Evolutionary conservation across 2,797 vertebrate species (phyloP).

Genomic region (Macrochelys suwanniensis): DNA sequence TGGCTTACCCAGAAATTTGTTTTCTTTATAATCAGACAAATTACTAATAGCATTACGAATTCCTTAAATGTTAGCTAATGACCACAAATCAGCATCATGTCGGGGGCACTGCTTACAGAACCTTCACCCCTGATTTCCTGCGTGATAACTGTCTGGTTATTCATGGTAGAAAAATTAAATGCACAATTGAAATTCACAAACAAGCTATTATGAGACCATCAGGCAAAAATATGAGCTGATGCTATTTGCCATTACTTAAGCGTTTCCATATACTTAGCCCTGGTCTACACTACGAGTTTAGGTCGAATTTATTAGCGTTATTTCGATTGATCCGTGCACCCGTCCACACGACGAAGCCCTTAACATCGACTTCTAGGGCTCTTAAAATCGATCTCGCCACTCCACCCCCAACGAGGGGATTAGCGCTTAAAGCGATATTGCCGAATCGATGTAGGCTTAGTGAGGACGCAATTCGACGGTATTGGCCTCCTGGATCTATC

Average conservation of each 20-base stretch:
- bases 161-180: constrained; percentile 49
- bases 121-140: constrained; percentile 20
- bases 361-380: no score
- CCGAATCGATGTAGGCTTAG: no score
- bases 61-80: constrained; percentile 62
- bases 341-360: no score
- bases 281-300: no score
- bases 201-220: constrained; percentile 50
- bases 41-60: constrained; percentile 61
- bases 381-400: no score
- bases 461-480: no score
- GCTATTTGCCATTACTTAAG: constrained; percentile 16
- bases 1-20: constrained; percentile 29
- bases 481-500: no score
- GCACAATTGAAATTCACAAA: constrained; percentile 43
- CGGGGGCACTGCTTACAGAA: neutral
- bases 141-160: constrained; percentile 60
- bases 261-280: constrained; percentile 48
- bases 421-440: no score
- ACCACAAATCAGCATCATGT: constrained; percentile 32
- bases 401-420: no score
- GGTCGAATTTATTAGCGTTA: no score
- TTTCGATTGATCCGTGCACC: no score
- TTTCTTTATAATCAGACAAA: constrained; percentile 43
- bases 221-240: constrained; percentile 62